These are phyloP conservation scores for Branchellion lobata DNA, from an alignment of 2,888 invertebrate species.

Conservation along the genomic window DNA sequence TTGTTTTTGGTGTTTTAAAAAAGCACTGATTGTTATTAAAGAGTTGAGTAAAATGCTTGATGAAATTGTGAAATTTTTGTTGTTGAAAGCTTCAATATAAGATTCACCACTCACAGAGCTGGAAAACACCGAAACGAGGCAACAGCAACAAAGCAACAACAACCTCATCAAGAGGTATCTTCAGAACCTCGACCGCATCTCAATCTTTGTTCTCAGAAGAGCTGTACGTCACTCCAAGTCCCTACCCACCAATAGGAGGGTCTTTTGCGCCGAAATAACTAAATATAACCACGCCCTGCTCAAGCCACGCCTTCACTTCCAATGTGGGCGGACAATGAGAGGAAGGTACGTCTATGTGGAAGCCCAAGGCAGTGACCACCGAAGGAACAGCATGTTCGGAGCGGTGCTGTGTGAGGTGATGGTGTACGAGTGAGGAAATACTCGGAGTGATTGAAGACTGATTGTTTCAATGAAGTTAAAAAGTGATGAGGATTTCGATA, in stretches of 20 bases:
- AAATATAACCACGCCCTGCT: constrained; percentile 64
- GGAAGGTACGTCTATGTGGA: constrained; percentile 65
- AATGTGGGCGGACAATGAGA: constrained; percentile 61
- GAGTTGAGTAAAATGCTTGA: too few species aligned
- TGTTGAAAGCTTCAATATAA: too few species aligned
- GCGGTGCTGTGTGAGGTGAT: constrained; percentile 66
- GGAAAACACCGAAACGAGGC: too few species aligned
- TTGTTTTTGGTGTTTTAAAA: too few species aligned
- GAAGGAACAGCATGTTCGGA: constrained; percentile 64
- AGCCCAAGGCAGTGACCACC: constrained; percentile 63
- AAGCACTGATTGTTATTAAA: too few species aligned
- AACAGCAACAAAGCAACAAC: too few species aligned
- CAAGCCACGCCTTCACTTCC: constrained; percentile 63
- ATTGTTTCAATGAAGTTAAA: background rate
- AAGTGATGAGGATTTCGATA: background rate
- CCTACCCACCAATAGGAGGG: constrained; percentile 46
- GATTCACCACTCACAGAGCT: too few species aligned
- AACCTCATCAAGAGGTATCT: constrained; percentile 33
- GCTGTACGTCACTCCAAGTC: constrained; percentile 48
- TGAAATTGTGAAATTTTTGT: too few species aligned
- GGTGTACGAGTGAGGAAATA: constrained; percentile 58
- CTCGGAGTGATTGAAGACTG: background rate
- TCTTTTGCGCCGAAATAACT: constrained; percentile 64
- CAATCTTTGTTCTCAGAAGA: constrained; percentile 51
- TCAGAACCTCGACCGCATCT: constrained; percentile 43